Conservation (phyloP, 2,888 invertebrate genomes). For the Dasysyrphus albostriatus region DNA sequence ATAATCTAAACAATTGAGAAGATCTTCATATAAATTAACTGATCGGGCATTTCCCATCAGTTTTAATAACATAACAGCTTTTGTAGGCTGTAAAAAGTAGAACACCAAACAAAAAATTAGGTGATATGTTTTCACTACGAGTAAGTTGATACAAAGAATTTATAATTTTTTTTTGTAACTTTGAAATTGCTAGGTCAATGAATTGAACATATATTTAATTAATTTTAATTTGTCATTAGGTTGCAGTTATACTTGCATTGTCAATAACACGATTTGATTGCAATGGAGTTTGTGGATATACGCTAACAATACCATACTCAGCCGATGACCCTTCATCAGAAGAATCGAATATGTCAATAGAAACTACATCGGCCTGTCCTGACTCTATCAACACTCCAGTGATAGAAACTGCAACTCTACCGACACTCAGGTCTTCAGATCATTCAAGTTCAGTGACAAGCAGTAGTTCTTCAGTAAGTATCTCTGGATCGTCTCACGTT, state of each 20-base stretch:
- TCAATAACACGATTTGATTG: not conserved
- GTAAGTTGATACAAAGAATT: constrained; percentile 47
- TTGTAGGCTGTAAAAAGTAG: constrained; percentile 13
- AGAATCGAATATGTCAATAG: not conserved
- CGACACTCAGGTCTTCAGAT: not conserved
- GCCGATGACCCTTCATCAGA: constrained; percentile 18
- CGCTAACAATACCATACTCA: constrained; percentile 24
- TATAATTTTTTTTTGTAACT: not conserved
- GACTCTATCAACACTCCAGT: not conserved
- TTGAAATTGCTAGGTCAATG: not conserved
- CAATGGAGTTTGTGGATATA: constrained; percentile 19
- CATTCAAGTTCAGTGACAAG: not conserved
- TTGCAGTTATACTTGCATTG: constrained; percentile 37
- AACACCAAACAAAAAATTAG: not conserved
- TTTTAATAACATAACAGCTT: constrained; percentile 44
- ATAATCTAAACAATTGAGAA: not conserved
- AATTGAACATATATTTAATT: not conserved
- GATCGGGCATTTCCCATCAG: constrained; percentile 17
- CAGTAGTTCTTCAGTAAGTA: not conserved
- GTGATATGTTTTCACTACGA: constrained; percentile 49
- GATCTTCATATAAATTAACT: constrained; percentile 47
- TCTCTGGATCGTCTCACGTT: constrained; percentile 24
- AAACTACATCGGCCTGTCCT: not conserved
- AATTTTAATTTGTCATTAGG: constrained; percentile 31
- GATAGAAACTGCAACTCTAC: constrained; percentile 3